phyloP scores from a whole-genome alignment of 2,888 invertebrate species.

The Polyommatus icarus region DNA sequence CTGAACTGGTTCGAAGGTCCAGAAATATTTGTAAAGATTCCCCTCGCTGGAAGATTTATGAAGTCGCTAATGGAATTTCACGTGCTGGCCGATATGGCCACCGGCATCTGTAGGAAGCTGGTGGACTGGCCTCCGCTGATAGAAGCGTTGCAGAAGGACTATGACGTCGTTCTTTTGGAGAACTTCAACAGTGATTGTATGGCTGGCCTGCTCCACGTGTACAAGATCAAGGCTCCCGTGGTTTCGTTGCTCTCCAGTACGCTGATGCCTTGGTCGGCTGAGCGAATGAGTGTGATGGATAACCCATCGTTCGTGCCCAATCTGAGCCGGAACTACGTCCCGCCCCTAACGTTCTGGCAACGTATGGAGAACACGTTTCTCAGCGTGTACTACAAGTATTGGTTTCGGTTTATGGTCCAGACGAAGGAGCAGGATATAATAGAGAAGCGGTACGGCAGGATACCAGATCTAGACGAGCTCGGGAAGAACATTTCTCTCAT shows the following conservation, averaged over 20 bases:
- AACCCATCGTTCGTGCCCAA: conserved; percentile 65
- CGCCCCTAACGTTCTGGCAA: conserved; percentile 61
- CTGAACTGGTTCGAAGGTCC: conserved; percentile 38
- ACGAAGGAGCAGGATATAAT: conserved; percentile 61
- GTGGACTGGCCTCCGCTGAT: conserved; percentile 43
- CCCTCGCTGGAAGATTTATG: conserved; percentile 40
- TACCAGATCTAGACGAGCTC: conserved; percentile 70
- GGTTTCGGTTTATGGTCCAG: conserved; percentile 47
- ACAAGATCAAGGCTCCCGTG: conserved; percentile 64
- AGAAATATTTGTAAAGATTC: conserved; percentile 32
- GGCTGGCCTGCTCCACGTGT: conserved; percentile 71
- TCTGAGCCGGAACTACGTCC: conserved; percentile 62
- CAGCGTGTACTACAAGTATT: conserved; percentile 42
- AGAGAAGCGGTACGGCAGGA: conserved; percentile 67
- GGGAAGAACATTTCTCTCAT: conserved; percentile 75
- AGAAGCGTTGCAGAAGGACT: conserved; percentile 50
- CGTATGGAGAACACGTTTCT: conserved; percentile 48
- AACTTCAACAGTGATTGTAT: conserved; percentile 79
- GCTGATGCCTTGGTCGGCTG: conserved; percentile 67
- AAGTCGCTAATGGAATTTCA: conserved; percentile 36
- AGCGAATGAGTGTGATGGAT: conserved; percentile 53
- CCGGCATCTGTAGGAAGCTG: conserved; percentile 43
- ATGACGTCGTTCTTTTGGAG: conserved; percentile 77
- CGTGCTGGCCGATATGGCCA: conserved; percentile 40
- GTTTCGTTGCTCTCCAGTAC: conserved; percentile 71